A percentile compares a stretch with the other conserved stretches of the same genome.
These are phyloP conservation scores for Pseudomyrmex cubaensis DNA, from an alignment of 1,140 invertebrate species.

Conservation along the genomic window DNA sequence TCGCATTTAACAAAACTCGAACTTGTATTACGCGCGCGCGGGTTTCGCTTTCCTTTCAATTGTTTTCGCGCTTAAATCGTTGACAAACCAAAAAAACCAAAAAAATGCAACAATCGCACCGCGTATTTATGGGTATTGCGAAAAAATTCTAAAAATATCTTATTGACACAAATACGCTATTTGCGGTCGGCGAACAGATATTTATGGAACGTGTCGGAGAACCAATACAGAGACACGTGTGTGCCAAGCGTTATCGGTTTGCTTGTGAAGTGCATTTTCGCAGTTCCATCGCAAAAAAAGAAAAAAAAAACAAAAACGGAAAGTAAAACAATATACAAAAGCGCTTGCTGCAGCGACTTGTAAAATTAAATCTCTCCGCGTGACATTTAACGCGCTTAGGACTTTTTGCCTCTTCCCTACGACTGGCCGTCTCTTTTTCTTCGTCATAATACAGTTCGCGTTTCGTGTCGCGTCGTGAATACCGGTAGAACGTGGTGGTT, in stretches of 20 bases:
- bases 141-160: neutral
- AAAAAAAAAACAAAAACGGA: too few species aligned
- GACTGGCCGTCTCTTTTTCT: slow-evolving; percentile 5
- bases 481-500: neutral
- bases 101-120: too few species aligned
- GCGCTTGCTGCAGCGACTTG: neutral
- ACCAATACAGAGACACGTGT: slow-evolving; percentile 7
- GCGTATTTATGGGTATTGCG: neutral
- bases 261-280: neutral
- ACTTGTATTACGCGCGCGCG: neutral
- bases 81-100: too few species aligned
- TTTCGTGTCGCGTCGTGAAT: neutral
- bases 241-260: neutral
- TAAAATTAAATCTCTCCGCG: slow-evolving; percentile 36
- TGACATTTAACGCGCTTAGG: slow-evolving; percentile 13
- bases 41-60: neutral
- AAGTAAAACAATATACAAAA: slow-evolving; percentile 18
- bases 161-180: slow-evolving; percentile 6
- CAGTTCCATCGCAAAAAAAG: slow-evolving; percentile 1
- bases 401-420: slow-evolving; percentile 16
- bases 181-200: slow-evolving; percentile 23
- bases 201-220: slow-evolving; percentile 26
- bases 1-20: neutral
- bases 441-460: neutral
- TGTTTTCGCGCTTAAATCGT: too few species aligned